Conservation (phyloP, 2,888 invertebrate species). For the Eremobia ochroleuca region DNA sequence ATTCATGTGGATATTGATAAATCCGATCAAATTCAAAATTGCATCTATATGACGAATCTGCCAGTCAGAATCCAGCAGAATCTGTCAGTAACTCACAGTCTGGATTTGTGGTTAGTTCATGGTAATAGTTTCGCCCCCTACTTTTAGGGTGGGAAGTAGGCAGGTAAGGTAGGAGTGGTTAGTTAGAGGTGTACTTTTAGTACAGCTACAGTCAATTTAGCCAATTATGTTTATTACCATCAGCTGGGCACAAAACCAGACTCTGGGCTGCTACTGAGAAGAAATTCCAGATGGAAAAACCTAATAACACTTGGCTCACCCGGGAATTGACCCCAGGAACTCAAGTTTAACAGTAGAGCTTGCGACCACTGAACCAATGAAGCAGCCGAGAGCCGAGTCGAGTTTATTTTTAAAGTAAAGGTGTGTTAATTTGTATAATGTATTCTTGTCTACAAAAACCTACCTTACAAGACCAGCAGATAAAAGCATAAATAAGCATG, state of each 20-base stretch:
- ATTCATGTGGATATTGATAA: background rate
- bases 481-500: slow-evolving; percentile 6
- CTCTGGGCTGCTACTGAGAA: background rate
- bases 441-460: background rate
- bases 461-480: background rate
- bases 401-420: background rate
- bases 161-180: background rate
- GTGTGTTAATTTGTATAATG: background rate
- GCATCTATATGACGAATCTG: background rate
- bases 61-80: background rate
- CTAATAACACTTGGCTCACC: background rate
- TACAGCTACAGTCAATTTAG: background rate
- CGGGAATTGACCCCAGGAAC: background rate
- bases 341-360: background rate
- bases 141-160: background rate
- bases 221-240: background rate
- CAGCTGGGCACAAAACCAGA: background rate
- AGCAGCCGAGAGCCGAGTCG: too few relatives aligned
- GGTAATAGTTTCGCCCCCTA: background rate
- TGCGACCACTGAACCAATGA: background rate
- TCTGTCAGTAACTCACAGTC: background rate
- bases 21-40: background rate
- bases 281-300: background rate
- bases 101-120: background rate
- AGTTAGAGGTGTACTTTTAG: background rate